Conservation (phyloP, 2,113 vertebrate species). For the Euleptes europaea region DNA sequence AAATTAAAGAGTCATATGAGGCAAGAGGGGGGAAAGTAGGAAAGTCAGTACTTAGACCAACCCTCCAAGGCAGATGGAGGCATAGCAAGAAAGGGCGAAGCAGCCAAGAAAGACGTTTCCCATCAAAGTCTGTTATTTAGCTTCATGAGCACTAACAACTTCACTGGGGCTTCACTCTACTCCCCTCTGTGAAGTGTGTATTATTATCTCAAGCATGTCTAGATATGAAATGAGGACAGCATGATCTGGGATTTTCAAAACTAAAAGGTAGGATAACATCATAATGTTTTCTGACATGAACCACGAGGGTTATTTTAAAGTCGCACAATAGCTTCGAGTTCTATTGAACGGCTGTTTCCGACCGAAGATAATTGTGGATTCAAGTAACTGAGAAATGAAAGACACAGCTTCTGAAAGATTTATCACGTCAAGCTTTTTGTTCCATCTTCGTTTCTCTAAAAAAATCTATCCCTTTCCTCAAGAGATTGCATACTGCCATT, state of each 20-base stretch:
- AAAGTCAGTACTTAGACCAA: conserved; percentile 27
- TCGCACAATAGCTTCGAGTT: conserved; percentile 42
- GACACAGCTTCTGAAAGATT: neutral
- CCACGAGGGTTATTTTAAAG: conserved; percentile 28
- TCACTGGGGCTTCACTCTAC: conserved; percentile 29
- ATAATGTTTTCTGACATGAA: conserved; percentile 48
- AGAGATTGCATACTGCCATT: neutral
- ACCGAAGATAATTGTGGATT: conserved; percentile 40
- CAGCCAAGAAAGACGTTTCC: conserved; percentile 36
- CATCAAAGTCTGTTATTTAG: conserved; percentile 51
- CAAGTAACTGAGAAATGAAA: conserved; percentile 32
- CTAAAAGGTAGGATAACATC: conserved; percentile 39
- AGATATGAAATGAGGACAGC: conserved; percentile 33
- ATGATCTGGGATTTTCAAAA: conserved; percentile 44
- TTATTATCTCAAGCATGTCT: conserved; percentile 58
- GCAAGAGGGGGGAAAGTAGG: neutral
- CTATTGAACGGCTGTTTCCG: conserved; percentile 31
- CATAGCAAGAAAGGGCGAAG: conserved; percentile 29
- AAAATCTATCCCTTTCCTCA: conserved; percentile 8
- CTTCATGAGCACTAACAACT: conserved; percentile 51
- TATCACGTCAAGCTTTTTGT: conserved; percentile 12
- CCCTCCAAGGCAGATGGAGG: conserved; percentile 9
- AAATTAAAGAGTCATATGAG: neutral
- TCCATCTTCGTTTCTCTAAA: neutral
- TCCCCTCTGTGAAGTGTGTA: conserved; percentile 19